phyloP scores from a whole-genome alignment of 2,797 vertebrate species.

The Selene dorsalis region DNA sequence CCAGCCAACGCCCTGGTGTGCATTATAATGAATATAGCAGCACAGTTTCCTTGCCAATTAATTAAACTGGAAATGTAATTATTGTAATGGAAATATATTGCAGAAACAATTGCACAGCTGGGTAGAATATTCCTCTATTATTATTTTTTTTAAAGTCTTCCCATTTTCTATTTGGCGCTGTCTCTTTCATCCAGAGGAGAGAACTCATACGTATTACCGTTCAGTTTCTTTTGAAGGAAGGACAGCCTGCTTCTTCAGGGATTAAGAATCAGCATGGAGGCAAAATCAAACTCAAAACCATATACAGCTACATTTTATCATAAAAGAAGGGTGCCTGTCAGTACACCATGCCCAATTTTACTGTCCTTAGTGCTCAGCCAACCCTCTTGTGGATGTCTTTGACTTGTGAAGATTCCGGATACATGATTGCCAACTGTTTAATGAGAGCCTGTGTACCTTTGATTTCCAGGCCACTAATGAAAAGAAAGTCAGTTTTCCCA shows the following conservation, averaged over 20 bases:
- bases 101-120: constrained; percentile 24
- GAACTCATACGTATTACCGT: neutral
- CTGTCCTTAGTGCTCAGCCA: constrained; percentile 36
- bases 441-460: constrained; percentile 71
- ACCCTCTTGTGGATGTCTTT: constrained; percentile 45
- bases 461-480: constrained; percentile 73
- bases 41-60: constrained; percentile 27
- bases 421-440: constrained; percentile 73
- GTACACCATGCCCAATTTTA: constrained; percentile 37
- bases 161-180: constrained; percentile 7
- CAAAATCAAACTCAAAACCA: neutral
- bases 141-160: constrained; percentile 30
- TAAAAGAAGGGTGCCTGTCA: constrained; percentile 29
- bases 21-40: constrained; percentile 24
- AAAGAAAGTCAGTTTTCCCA: constrained; percentile 65
- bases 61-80: constrained; percentile 48
- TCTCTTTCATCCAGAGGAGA: constrained; percentile 3
- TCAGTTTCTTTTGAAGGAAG: neutral
- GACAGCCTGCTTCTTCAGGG: constrained; percentile 1
- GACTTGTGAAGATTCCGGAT: constrained; percentile 44
- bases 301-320: constrained; percentile 12
- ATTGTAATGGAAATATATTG: constrained; percentile 41
- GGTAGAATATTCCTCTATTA: constrained; percentile 21
- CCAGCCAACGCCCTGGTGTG: constrained; percentile 23
- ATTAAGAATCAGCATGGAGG: neutral